Evolutionary conservation across 2,888 invertebrate species (phyloP).

Genomic region (Leptogaster cylindrica): DNA sequence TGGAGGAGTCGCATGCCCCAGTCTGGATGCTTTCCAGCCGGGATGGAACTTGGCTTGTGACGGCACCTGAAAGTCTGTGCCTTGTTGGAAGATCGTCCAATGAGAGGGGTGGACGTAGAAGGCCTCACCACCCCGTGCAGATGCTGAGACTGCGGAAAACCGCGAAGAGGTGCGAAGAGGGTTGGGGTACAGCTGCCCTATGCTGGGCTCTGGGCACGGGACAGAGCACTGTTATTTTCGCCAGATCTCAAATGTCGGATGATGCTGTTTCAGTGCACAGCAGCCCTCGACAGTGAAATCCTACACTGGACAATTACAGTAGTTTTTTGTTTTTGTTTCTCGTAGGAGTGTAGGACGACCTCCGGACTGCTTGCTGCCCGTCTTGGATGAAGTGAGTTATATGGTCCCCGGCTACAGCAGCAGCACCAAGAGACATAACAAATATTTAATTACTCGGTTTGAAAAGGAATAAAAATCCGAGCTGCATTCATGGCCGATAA

Average conservation of each 20-base stretch:
- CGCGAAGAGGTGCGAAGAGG: background rate
- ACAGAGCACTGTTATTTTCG: background rate
- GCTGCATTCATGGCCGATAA: constrained; percentile 27
- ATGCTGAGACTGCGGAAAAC: background rate
- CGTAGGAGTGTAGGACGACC: constrained; percentile 4
- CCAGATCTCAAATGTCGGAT: background rate
- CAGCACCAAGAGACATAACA: constrained; percentile 4
- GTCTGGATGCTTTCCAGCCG: background rate
- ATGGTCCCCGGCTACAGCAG: background rate
- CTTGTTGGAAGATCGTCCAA: constrained; percentile 11
- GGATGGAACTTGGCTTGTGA: background rate
- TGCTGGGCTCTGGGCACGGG: too few relatives aligned
- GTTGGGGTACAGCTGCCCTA: too few relatives aligned
- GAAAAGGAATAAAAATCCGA: constrained; percentile 19
- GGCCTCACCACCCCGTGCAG: background rate
- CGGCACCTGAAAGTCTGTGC: too few relatives aligned
- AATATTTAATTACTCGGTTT: constrained; percentile 27
- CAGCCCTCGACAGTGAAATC: constrained; percentile 9
- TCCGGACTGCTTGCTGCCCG: background rate
- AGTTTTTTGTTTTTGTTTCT: background rate
- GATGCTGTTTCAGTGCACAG: constrained; percentile 18
- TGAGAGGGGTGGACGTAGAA: constrained; percentile 30
- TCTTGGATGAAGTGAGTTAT: background rate
- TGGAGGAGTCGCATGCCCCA: background rate
- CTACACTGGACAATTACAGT: background rate